Evolutionary conservation across 2,888 invertebrate genomes (phyloP), one percentile per base, ranked within the genome.

Genomic region (Noctua fimbriata): DNA sequence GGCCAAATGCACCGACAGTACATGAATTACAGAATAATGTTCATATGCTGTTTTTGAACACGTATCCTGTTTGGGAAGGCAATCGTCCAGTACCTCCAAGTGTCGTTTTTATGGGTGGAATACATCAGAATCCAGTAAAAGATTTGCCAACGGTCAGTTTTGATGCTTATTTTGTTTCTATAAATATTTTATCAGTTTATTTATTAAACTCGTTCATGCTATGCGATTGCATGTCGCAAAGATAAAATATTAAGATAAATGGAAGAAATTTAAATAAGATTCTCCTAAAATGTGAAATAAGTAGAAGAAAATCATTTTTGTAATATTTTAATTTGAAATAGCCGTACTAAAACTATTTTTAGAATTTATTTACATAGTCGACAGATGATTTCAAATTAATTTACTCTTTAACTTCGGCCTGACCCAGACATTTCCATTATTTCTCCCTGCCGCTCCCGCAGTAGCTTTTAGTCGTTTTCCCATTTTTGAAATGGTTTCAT

Each of bases 1-100:
- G 93, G 7, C 69, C 87, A 9, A 78, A 91, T 60, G 75, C 87
- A 7, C 92, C 92, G 2, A 47, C 79, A 9, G 18, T 92, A 1
- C 81, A 44, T 18, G 89, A 90, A 70, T 83, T 93, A 44, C 76
- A 72, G n/a, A 86, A 91, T 32, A 92, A 92, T 74, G 89, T 94
- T 24, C 93, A 94, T 71, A 88, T 96, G 90, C 69, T 96, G 28
- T 93, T 97, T 81, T 70, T 95, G 2, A 97, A 96, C 84, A 87
- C 91, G 4, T 93, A 97, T 89, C 93, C 94, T 0, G 81, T 94
- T 12, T 93, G 94, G 89, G 92, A 91, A 44, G 87, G 84, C 0
- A 92, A 93, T 73, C 89, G 93, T n/a, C 96, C 97, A 4, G 87
- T 94, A 14, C 92, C 95, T 10, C n/a, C 70, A n/a, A 52, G 36